Base-by-base conservation (phyloP, 2,113 vertebrate genomes). In the Psophia crepitans region DNA sequence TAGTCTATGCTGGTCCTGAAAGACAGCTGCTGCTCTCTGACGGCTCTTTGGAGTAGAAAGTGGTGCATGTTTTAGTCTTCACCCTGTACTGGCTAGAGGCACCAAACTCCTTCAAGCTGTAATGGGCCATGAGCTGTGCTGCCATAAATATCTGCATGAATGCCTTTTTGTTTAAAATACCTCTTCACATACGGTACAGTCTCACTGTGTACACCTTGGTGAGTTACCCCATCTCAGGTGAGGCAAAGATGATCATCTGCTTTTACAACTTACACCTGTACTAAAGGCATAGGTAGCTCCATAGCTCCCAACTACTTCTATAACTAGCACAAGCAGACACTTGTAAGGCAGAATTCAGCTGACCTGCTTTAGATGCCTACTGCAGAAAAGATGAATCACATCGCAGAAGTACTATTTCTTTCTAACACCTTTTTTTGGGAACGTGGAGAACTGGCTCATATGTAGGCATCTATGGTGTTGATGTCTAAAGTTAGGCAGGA, bases 1-100 rank as follows among this genome's bases (percentile, higher is more conserved):
- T 93, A 89, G 80, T 90, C 90, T 96, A 78, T 69, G 39, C 23
- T 69, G 65, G 75, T 96, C 81, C 87, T 83, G 58, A 94, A 96
- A 94, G 91, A 65, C 54, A 95, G 84, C 39, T 93, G 78, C 84
- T 93, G 65, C 51, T 79, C 41, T 87, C 56, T 89, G 91, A 94
- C 1, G 4, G 8, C 22, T 89, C 27, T 69, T 83, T 46, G 69
- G 41, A 43, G 61, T 60, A 79, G 44, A 64, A 91, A 90, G 28
- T 27, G 37, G 17, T 6, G 17, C 15, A 32, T 14, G 9, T 73
- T 87, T 74, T 39, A 78, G 15, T 61, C 66, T 81, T 81, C 73
- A 78, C 32, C 7, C 26, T 78, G 17, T 26, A 54, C 32, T 74
- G 84, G 24, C n/a, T 46, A 28, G 64, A 63, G 32, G 51, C 94